Percentiles rank a stretch among this genome's conserved stretches.
These are phyloP conservation scores for Archivesica marissinica DNA, from an alignment of 1,140 invertebrate species.

Conservation along the genomic window DNA sequence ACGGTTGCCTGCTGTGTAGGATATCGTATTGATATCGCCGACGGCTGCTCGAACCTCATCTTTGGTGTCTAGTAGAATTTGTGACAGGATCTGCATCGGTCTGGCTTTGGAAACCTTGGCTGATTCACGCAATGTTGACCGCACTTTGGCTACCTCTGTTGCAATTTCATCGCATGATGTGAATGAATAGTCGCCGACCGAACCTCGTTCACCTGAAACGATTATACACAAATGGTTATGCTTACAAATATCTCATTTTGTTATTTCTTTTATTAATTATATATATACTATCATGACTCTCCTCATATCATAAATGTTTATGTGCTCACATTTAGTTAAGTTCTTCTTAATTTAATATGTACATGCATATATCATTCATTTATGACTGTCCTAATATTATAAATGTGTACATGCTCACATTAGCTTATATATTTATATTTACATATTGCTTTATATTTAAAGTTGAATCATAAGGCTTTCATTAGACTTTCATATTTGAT, in stretches of 20 bases:
- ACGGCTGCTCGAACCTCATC: neutral
- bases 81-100: slow-evolving; percentile 2
- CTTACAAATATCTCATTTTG: neutral
- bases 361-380: no score
- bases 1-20: neutral
- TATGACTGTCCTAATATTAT: no score
- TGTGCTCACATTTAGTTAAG: no score
- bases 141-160: neutral
- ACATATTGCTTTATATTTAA: no score
- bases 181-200: neutral
- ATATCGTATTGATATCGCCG: neutral
- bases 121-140: neutral
- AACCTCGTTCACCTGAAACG: neutral
- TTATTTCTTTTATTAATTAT: no score
- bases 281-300: no score
- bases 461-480: no score
- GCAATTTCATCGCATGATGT: neutral
- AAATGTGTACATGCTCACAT: no score
- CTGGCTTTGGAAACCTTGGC: neutral
- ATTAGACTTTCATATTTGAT: no score
- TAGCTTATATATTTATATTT: no score
- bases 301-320: no score
- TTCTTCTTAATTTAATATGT: no score
- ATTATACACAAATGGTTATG: neutral
- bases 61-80: neutral